phyloP scores from a whole-genome alignment of 2,797 vertebrate genomes.

The Dendrocincla tyrannina region DNA sequence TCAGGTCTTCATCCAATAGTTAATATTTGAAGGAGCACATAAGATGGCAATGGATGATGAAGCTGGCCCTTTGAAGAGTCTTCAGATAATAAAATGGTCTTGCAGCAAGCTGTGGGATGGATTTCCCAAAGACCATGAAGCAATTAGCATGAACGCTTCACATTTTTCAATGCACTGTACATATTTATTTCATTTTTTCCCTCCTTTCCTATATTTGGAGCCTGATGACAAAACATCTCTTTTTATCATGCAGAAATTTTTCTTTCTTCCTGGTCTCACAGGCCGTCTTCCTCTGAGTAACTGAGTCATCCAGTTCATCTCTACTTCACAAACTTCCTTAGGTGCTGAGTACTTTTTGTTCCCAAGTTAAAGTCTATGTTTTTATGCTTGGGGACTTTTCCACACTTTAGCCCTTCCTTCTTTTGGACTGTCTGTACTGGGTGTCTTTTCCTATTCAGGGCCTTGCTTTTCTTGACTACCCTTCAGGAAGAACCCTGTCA shows the following conservation, averaged over 20 bases:
- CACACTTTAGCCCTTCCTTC: constrained; percentile 6
- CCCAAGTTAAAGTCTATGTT: background rate
- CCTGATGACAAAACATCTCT: background rate
- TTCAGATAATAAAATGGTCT: background rate
- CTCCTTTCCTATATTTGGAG: background rate
- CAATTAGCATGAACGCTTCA: background rate
- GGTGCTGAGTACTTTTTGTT: background rate
- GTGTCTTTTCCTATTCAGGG: background rate
- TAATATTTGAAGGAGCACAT: background rate
- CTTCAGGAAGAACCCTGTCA: background rate
- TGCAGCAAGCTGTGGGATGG: background rate
- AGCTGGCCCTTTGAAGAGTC: background rate
- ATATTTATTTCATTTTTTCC: background rate
- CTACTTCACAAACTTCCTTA: background rate
- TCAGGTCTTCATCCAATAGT: background rate
- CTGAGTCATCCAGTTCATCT: constrained; percentile 37
- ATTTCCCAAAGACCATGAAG: background rate
- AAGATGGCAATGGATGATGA: background rate
- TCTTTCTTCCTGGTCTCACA: background rate
- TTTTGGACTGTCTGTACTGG: constrained; percentile 7
- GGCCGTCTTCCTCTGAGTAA: background rate
- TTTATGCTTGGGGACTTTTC: constrained; percentile 27
- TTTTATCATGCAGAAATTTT: background rate
- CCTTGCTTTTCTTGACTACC: background rate
- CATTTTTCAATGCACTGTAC: background rate